Percentiles rank a stretch among this genome's conserved stretches.
These are phyloP conservation scores for Zoanthus solanderi DNA, from an alignment of 92 coral and sea anemone species.

Conservation along the genomic window DNA sequence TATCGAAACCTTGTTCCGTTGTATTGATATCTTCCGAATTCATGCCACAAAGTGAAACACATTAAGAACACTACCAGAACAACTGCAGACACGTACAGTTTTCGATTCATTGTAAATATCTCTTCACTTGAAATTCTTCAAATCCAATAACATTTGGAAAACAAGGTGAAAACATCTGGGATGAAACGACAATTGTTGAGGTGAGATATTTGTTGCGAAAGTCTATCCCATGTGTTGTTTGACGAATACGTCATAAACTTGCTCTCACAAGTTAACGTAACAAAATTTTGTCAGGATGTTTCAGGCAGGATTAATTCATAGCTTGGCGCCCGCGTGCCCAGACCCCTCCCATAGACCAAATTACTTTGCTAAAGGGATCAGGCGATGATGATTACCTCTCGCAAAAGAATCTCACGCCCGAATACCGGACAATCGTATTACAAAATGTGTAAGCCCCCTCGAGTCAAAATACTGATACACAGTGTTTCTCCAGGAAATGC, in stretches of 20 bases:
- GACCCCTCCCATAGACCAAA: slow-evolving; percentile 39
- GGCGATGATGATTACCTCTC: slow-evolving; percentile 26
- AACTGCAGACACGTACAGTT: slow-evolving; percentile 28
- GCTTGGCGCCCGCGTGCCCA: slow-evolving; percentile 39
- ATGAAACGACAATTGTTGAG: neutral
- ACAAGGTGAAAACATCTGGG: neutral
- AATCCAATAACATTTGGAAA: neutral
- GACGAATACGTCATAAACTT: slow-evolving; percentile 17
- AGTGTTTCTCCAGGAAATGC: neutral
- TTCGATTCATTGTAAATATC: slow-evolving; percentile 18
- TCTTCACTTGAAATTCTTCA: slow-evolving; percentile 7
- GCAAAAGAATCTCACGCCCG: slow-evolving; percentile 26
- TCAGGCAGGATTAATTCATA: slow-evolving; percentile 10
- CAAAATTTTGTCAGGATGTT: slow-evolving; percentile 24
- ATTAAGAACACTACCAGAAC: slow-evolving; percentile 3
- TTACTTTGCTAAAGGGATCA: slow-evolving; percentile 25
- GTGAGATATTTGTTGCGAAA: neutral
- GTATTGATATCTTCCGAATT: slow-evolving; percentile 16
- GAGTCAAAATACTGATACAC: slow-evolving; percentile 23
- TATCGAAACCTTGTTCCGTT: slow-evolving; percentile 27
- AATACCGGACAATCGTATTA: neutral
- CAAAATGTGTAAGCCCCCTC: slow-evolving; percentile 4
- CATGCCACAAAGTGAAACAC: slow-evolving; percentile 37
- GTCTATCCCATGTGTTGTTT: slow-evolving; percentile 19
- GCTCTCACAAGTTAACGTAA: neutral